These are phyloP conservation scores for Hydropotes inermis DNA, from an alignment of 2,113 vertebrate species.

Conservation along the genomic window DNA sequence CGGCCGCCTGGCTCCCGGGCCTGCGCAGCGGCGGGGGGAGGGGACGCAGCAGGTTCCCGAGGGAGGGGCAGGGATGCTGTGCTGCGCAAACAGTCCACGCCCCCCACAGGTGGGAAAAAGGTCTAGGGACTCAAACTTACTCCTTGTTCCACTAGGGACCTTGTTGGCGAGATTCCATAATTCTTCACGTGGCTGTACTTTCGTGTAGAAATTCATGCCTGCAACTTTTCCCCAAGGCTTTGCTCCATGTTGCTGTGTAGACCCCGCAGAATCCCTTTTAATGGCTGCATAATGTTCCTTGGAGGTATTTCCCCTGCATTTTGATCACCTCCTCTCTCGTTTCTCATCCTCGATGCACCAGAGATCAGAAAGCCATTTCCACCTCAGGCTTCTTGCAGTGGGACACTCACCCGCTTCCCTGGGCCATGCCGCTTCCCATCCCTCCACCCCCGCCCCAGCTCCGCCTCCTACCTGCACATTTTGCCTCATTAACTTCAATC, in stretches of 20 bases:
- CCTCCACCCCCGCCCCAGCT: fast-evolving
- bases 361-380: neutral
- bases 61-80: neutral
- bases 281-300: neutral
- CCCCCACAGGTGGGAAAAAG: neutral
- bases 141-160: neutral
- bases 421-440: neutral
- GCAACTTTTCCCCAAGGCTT: neutral
- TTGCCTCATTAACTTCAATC: neutral
- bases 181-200: neutral
- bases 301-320: neutral
- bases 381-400: neutral
- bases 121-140: neutral
- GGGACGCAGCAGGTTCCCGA: neutral
- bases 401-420: neutral
- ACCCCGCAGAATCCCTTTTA: neutral
- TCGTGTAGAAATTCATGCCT: neutral
- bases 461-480: neutral
- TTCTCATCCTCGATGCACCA: neutral
- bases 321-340: neutral
- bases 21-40: neutral
- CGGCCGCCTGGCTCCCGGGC: fast-evolving
- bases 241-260: neutral
- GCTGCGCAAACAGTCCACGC: no score
- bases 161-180: neutral